phyloP scores from a whole-genome alignment of 1,140 invertebrate species.

The Lordiphosa collinella region DNA sequence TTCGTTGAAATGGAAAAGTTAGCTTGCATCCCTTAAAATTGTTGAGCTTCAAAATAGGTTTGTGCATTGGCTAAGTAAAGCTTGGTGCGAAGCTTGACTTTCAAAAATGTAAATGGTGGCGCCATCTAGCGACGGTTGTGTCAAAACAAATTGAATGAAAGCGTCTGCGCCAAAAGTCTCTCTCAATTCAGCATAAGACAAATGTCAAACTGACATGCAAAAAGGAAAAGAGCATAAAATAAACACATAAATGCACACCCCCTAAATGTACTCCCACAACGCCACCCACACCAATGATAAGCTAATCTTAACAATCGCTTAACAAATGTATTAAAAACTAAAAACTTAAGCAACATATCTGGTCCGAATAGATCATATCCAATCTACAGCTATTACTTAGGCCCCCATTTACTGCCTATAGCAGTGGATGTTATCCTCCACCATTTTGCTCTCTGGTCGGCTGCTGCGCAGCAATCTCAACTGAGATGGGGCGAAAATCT shows the following conservation, averaged over 20 bases:
- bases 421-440: neutral
- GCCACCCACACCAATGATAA: neutral
- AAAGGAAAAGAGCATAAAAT: conserved; percentile 41
- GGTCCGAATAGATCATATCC: too few relatives aligned
- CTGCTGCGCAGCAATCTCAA: conserved; percentile 61
- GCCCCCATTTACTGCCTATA: neutral
- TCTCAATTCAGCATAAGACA: conserved; percentile 1
- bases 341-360: too few relatives aligned
- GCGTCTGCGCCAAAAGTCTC: conserved; percentile 17
- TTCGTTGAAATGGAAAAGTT: too few relatives aligned
- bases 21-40: neutral
- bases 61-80: neutral
- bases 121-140: neutral
- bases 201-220: conserved; percentile 60
- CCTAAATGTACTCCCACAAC: conserved; percentile 18
- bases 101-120: neutral
- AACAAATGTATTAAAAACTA: conserved; percentile 7
- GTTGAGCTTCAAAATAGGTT: neutral
- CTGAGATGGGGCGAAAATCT: conserved; percentile 68
- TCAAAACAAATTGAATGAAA: too few relatives aligned
- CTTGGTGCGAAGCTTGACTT: neutral
- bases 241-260: conserved; percentile 58
- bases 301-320: neutral
- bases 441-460: conserved; percentile 27
- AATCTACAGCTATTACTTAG: too few relatives aligned